Conservation (phyloP, 2,113 vertebrate species). For the Gnathonemus echidnorhynchus region DNA sequence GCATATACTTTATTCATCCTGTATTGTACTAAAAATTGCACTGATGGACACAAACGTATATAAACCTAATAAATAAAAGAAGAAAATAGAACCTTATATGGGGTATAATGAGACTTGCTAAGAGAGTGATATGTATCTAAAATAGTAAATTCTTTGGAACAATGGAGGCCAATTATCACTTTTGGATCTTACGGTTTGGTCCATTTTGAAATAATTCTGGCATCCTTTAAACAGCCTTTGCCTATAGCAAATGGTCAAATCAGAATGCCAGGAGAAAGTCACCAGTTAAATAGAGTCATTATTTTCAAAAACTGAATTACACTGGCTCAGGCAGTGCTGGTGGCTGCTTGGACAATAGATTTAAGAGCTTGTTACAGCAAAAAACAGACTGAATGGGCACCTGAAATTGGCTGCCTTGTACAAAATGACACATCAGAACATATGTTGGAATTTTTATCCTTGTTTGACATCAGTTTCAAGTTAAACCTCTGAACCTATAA, state of each 20-base stretch:
- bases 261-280: background rate
- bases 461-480: conserved; percentile 2
- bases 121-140: background rate
- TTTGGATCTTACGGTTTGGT: conserved; percentile 23
- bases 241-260: conserved; percentile 9
- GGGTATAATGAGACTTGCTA: background rate
- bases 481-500: conserved; percentile 28
- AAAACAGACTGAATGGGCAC: background rate
- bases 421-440: conserved; percentile 8
- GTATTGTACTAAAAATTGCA: background rate
- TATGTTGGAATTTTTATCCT: conserved; percentile 21
- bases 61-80: background rate
- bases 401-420: conserved; percentile 7
- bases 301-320: conserved; percentile 9
- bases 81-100: background rate
- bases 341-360: background rate
- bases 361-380: background rate
- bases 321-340: background rate
- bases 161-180: conserved; percentile 11
- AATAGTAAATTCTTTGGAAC: background rate
- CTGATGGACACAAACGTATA: background rate
- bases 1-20: background rate
- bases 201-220: conserved; percentile 28
- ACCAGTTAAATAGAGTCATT: conserved; percentile 13
- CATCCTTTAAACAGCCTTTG: conserved; percentile 42